phyloP scores from a whole-genome alignment of 2,797 vertebrate species.

The Lindbergichthys nudifrons region DNA sequence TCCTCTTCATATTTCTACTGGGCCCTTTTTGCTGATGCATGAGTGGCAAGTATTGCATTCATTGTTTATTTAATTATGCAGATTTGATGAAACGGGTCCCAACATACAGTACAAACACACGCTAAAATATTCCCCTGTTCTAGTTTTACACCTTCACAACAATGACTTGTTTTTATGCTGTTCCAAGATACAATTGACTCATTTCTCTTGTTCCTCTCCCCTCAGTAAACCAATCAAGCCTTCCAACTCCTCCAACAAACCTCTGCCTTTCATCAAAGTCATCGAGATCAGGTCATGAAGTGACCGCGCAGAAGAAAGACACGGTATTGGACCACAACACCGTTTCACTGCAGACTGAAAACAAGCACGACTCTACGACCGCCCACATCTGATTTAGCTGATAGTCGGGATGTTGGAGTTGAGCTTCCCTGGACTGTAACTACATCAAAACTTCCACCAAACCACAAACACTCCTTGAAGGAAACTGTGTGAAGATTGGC shows the following conservation, averaged over 20 bases:
- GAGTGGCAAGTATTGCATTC: background rate
- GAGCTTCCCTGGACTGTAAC: slow-evolving; percentile 29
- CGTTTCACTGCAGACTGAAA: slow-evolving; percentile 41
- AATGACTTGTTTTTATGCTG: background rate
- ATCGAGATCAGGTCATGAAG: slow-evolving; percentile 90
- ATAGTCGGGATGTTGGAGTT: slow-evolving; percentile 9
- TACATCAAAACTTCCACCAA: slow-evolving; percentile 13
- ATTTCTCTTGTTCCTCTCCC: slow-evolving; percentile 11
- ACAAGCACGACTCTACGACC: slow-evolving; percentile 35
- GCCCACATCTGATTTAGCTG: background rate
- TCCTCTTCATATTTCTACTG: background rate
- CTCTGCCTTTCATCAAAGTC: slow-evolving; percentile 93
- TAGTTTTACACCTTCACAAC: background rate
- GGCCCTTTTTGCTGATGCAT: background rate
- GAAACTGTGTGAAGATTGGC: slow-evolving; percentile 26
- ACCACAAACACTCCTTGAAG: slow-evolving; percentile 43
- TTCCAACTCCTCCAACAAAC: slow-evolving; percentile 85
- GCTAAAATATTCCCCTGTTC: background rate
- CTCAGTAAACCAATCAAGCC: slow-evolving; percentile 86
- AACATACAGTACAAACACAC: background rate
- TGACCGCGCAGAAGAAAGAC: background rate
- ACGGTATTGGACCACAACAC: background rate
- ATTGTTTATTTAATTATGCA: background rate
- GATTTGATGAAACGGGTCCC: background rate
- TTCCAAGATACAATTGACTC: background rate